Evolutionary conservation across 2,888 invertebrate genomes (phyloP).

Genomic region (Timandra comae): DNA sequence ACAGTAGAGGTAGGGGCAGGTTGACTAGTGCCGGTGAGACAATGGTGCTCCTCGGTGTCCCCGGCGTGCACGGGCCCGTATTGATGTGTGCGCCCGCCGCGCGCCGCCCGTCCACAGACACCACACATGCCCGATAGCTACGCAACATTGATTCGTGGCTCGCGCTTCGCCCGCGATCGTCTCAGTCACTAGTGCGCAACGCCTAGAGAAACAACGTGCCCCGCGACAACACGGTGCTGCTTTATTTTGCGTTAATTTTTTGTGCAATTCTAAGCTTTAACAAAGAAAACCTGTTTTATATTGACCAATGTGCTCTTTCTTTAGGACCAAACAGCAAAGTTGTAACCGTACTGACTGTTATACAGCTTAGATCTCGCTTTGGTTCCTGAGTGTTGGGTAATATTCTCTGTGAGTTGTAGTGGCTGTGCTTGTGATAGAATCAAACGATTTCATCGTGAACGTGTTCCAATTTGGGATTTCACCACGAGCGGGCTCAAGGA

Average conservation of each 20-base stretch:
- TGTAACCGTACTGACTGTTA: constrained; percentile 41
- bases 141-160: constrained; percentile 72
- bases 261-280: constrained; percentile 41
- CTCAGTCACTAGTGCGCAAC: constrained; percentile 75
- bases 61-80: constrained; percentile 13
- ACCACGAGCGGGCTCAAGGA: constrained; percentile 76
- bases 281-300: constrained; percentile 54
- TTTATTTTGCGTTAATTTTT: constrained; percentile 63
- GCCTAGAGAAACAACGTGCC: constrained; percentile 63
- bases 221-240: constrained; percentile 37
- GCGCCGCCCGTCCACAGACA: constrained; percentile 25
- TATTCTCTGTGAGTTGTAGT: constrained; percentile 71
- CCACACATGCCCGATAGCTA: constrained; percentile 50
- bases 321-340: constrained; percentile 34
- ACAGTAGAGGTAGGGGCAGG: constrained; percentile 3
- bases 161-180: constrained; percentile 48
- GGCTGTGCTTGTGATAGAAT: constrained; percentile 71
- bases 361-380: constrained; percentile 46
- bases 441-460: constrained; percentile 67
- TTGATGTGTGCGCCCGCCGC: constrained; percentile 39
- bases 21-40: not conserved
- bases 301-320: constrained; percentile 40
- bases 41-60: not conserved
- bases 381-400: constrained; percentile 70
- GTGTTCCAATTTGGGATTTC: constrained; percentile 73